Evolutionary conservation across 1,140 invertebrate species (phyloP).

Genomic region (Asbolus verrucosus): DNA sequence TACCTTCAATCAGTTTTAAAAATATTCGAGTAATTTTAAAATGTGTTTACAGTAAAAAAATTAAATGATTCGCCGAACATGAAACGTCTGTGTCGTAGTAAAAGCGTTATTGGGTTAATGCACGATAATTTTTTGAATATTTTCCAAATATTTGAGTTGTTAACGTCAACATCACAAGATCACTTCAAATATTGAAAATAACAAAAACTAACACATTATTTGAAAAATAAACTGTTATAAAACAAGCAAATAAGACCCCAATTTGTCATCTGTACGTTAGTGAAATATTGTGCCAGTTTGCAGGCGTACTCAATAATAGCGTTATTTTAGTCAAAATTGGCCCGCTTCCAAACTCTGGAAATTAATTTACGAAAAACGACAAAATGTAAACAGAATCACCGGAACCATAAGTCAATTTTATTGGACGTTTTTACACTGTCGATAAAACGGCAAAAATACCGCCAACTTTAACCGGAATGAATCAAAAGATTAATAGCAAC

Average conservation of each 20-base stretch:
- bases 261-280: neutral
- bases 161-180: conserved; percentile 18
- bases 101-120: conserved; percentile 8
- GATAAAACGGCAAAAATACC: neutral
- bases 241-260: conserved; percentile 22
- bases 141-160: conserved; percentile 24
- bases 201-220: neutral
- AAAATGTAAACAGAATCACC: conserved; percentile 8
- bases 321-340: neutral
- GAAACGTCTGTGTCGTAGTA: neutral
- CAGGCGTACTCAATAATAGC: neutral
- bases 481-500: neutral
- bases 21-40: neutral
- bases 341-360: neutral
- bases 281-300: neutral
- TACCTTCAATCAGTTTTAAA: too few relatives aligned
- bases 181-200: neutral
- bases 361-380: conserved; percentile 4
- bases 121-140: conserved; percentile 31
- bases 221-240: conserved; percentile 6
- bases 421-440: too few relatives aligned
- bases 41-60: conserved; percentile 10
- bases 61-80: conserved; percentile 1
- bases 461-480: neutral
- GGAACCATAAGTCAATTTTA: neutral